A percentile compares a stretch with the other conserved stretches of the same genome.
Evolutionary conservation across 2,797 vertebrate genomes (phyloP).

Genomic region (Semotilus atromaculatus): DNA sequence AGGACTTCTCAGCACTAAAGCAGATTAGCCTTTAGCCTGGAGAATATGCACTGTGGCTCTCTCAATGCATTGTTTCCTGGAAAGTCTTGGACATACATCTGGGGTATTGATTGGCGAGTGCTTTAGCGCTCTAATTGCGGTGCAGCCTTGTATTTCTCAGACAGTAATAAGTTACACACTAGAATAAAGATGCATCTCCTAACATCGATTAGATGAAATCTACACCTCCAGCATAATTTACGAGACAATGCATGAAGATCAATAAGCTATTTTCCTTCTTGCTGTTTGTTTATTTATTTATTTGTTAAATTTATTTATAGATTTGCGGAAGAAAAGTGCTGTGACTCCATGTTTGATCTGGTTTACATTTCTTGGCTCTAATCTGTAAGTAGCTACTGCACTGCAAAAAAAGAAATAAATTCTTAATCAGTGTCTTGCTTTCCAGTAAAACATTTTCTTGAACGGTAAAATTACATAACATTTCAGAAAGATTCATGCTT

Average conservation of each 20-base stretch:
- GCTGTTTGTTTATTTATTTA: conserved; percentile 28
- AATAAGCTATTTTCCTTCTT: conserved; percentile 79
- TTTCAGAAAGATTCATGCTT: background rate
- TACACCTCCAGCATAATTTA: conserved; percentile 94
- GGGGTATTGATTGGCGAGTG: conserved; percentile 83
- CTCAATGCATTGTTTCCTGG: conserved; percentile 76
- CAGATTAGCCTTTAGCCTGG: conserved; percentile 77
- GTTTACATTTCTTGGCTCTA: background rate
- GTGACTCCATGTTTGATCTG: background rate
- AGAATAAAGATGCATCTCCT: conserved; percentile 91
- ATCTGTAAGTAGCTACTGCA: background rate
- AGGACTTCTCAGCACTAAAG: conserved; percentile 62
- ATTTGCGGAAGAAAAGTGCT: background rate
- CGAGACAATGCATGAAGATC: conserved; percentile 90
- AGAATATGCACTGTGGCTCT: conserved; percentile 67
- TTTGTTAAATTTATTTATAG: conserved; percentile 28
- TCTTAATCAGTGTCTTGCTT: background rate
- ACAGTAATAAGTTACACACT: conserved; percentile 91
- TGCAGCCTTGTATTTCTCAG: conserved; percentile 86
- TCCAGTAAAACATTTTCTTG: background rate
- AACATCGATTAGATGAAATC: conserved; percentile 90
- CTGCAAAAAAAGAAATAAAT: background rate
- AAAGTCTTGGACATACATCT: conserved; percentile 75
- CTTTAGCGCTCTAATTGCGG: conserved; percentile 89
- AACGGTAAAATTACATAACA: background rate